Evolutionary conservation across 2,113 vertebrate genomes (phyloP), one percentile per base, ranked within the genome.

Genomic region (Sardina pilchardus): DNA sequence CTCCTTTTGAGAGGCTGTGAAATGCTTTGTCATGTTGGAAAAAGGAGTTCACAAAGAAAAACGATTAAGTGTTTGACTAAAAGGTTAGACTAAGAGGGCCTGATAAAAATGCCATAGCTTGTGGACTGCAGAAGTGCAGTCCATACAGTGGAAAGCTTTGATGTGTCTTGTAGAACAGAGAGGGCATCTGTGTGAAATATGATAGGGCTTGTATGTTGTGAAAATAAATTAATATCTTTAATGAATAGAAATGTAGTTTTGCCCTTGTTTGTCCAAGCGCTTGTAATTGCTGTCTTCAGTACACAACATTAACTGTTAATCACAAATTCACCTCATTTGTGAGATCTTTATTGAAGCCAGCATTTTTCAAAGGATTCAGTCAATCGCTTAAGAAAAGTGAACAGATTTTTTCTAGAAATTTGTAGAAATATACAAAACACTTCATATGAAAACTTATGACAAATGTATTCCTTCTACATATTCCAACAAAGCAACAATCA

Each of bases 361-460:
- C 30, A 78, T 78, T 78, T 7, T 78, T 78, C 71, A 78, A 78
- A 78, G 71, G 14, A 78, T 78, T 36, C 30, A 78, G 30, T 78
- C 71, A 34, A 36, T 34, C 5, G 71, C 30, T 78, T 36, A 78
- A 14, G 30, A 78, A 78, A 36, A 78, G 71, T 34, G 26, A 78
- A 36, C 10, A 34, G 71, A 78, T 14, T 78, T 78, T 42, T 17
- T 78, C 10, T 78, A 36, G 71, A 78, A 34, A 78, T 78, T 36
- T 78, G 71, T 78, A 36, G 30, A 75, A 67, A 82, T 82, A 48
- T 82, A 82, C 43, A 82, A 82, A 82, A 71, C 53, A 19, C 19
- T 7, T 14, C 14, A 80, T 47, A 50, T 80, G 26, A 82, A 83
- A 44, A 86, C 42, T 80, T 34, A 9, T 7, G 36, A 36, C 39